A percentile compares a stretch with the other conserved stretches of the same genome.
Evolutionary conservation across 2,113 vertebrate genomes (phyloP).

Genomic region (Bubalus kerabau): DNA sequence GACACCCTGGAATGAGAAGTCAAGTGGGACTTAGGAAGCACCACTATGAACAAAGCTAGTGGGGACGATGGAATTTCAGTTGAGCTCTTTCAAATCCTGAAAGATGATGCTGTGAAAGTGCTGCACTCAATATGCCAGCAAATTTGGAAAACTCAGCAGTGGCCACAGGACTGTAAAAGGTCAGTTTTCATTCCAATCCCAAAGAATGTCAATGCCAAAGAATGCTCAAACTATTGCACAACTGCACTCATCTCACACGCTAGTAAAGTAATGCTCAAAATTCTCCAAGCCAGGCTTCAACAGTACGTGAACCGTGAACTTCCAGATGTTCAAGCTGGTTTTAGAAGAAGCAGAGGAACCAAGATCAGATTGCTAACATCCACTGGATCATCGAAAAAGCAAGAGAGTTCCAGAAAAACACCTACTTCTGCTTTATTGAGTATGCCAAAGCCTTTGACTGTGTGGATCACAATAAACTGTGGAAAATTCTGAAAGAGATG

Average conservation of each 20-base stretch:
- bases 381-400: rapidly evolving
- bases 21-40: neutral
- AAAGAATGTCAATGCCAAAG: neutral
- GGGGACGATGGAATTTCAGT: neutral
- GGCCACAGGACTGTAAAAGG: neutral
- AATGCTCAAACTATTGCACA: neutral
- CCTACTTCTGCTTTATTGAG: neutral
- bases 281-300: neutral
- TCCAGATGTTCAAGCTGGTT: neutral
- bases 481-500: neutral
- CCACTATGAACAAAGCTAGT: neutral
- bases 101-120: neutral
- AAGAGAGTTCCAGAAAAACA: neutral
- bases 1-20: neutral
- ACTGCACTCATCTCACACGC: rapidly evolving
- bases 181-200: neutral
- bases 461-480: neutral
- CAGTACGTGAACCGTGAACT: rapidly evolving
- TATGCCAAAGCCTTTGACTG: neutral
- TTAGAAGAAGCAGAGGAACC: neutral
- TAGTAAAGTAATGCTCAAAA: neutral
- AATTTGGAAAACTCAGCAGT: neutral
- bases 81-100: neutral
- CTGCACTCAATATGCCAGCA: neutral
- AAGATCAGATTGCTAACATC: neutral